Evolutionary conservation across 2,797 vertebrate genomes (phyloP).

Genomic region (Austrolebias charrua): DNA sequence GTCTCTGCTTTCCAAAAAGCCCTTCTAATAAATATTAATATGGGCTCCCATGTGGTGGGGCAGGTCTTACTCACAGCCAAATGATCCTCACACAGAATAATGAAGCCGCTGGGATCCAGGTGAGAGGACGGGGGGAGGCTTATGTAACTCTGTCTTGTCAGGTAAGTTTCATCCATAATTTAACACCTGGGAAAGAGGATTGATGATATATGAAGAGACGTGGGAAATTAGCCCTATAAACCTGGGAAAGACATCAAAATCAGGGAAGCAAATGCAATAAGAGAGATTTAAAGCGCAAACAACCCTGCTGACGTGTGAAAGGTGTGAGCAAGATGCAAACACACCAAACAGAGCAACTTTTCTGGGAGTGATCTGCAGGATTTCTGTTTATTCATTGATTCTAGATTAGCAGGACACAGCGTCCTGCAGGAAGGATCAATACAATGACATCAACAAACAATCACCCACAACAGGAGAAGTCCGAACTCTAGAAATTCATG

Average conservation of each 20-base stretch:
- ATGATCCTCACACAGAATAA: conserved; percentile 74
- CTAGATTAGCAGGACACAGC: conserved; percentile 13
- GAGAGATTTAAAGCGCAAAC: conserved; percentile 43
- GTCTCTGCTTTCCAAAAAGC: conserved; percentile 42
- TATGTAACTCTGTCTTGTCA: conserved; percentile 71
- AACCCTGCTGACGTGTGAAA: conserved; percentile 23
- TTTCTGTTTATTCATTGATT: conserved; percentile 41
- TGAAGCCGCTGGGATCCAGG: conserved; percentile 74
- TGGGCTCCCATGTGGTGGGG: conserved; percentile 53
- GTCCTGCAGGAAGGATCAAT: conserved; percentile 40
- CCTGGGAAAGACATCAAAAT: conserved; percentile 53
- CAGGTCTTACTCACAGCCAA: conserved; percentile 71
- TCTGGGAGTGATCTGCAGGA: conserved; percentile 25
- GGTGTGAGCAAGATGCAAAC: conserved; percentile 44
- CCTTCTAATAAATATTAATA: conserved; percentile 72
- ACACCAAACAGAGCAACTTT: conserved; percentile 32
- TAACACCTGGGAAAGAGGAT: conserved; percentile 59
- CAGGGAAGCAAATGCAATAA: conserved; percentile 52
- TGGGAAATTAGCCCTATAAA: conserved; percentile 69
- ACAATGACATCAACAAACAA: conserved; percentile 31
- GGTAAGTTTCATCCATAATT: conserved; percentile 74
- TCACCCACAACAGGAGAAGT: conserved; percentile 28
- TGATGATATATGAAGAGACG: conserved; percentile 60
- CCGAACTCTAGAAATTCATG: conserved; percentile 25
- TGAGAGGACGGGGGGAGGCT: conserved; percentile 69